Base-by-base conservation (phyloP, 1,140 invertebrate species). In the Drosophila sp. region DNA sequence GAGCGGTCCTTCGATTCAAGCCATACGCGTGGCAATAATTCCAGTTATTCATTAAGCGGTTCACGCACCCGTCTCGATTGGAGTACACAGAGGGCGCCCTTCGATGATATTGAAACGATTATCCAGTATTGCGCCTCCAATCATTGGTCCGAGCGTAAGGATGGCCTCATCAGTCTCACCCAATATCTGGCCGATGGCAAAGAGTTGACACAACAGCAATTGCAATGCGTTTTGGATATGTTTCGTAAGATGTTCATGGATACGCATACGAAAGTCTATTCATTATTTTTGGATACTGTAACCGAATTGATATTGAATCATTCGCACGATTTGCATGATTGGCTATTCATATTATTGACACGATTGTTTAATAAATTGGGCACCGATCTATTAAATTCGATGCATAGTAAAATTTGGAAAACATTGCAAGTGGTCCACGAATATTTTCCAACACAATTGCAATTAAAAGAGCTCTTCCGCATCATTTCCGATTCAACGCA, bases 171-270 rank as follows among this genome's bases (percentile, higher is more conserved):
- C 3, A 96, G 96, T 70, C 93, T 99, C 33, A 96, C 93, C 1
- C 90, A 91, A 57, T 92, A 92, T 69, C 74, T 92, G 60, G 85
- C 90, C 60, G 91, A 91, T 35, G 91, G 91, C 50, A 92, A 92
- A 73, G 81, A 81, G 55, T 60, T 92, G 44, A 87, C 84, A 11
- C 79, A 74, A 35, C 89, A 92, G 47, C 91, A 92, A 71, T 68
- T 92, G 57, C 90, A 92, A 67, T 83, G 77, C 54, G 85, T 92
- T 30, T 72, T 92, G 0, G 98, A 99, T 80, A 96, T 98, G 71
- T 97, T 98, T 89, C 96, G 97, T 50, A 97, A 97, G 93, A 98
- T 99, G 97, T 98, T 99, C 85, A 97, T 98, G 94, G 98, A 99
- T 92, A 97, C 97, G n/a, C 97, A 98, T 91, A 98, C 97, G 2